Evolutionary conservation across 2,113 vertebrate species (phyloP).

Genomic region (Gavialis gangeticus): DNA sequence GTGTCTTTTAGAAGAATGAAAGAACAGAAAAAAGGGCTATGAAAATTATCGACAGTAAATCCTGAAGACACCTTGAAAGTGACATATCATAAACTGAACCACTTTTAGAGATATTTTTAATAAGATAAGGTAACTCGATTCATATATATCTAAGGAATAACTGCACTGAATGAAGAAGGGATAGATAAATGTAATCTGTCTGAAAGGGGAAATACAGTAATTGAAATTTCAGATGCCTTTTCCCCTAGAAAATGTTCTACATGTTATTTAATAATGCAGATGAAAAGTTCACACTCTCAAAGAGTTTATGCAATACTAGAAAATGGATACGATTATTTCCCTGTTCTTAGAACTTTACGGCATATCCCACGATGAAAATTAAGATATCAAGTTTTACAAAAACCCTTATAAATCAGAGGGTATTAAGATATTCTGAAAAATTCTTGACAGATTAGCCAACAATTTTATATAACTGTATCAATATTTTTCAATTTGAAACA

Average conservation of each 20-base stretch:
- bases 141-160: not conserved
- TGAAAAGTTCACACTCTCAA: not conserved
- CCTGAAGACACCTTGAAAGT: not conserved
- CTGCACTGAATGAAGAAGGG: not conserved
- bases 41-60: not conserved
- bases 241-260: not conserved
- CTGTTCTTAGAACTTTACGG: not conserved
- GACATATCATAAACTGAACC: not conserved
- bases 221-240: not conserved
- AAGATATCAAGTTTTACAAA: not conserved
- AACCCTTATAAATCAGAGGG: not conserved
- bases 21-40: not conserved
- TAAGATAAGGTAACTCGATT: not conserved
- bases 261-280: not conserved
- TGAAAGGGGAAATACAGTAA: not conserved
- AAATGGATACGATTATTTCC: not conserved
- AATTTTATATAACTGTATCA: accelerated
- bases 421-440: not conserved
- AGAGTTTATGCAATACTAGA: not conserved
- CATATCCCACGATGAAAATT: not conserved
- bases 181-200: not conserved
- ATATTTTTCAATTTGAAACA: accelerated
- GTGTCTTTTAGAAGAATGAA: not conserved
- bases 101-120: not conserved
- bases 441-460: not conserved